phyloP scores from a whole-genome alignment of 2,113 vertebrate species.

The Erythrolamprus reginae region DNA sequence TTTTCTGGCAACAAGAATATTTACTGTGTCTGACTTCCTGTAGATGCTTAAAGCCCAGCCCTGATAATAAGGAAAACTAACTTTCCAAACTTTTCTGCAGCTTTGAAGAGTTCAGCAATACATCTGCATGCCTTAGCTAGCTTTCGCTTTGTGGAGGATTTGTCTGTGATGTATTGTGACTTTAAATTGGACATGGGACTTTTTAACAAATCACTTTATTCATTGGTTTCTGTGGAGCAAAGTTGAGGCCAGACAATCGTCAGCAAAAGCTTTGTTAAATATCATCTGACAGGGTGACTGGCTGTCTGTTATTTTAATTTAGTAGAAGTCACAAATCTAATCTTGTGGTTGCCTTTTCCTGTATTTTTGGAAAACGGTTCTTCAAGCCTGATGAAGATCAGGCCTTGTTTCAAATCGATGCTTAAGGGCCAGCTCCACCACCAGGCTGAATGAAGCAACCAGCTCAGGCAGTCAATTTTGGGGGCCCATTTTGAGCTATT shows the following conservation, averaged over 20 bases:
- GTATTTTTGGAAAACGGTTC: background rate
- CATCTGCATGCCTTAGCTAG: background rate
- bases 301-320: background rate
- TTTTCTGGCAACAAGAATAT: background rate
- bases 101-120: background rate
- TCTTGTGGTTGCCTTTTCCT: background rate
- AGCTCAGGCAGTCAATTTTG: background rate
- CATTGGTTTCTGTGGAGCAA: background rate
- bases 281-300: background rate
- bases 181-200: background rate
- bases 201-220: background rate
- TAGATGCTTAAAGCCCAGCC: background rate
- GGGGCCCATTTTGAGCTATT: background rate
- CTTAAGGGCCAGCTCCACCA: background rate
- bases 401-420: too few relatives aligned
- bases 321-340: background rate
- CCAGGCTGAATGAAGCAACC: background rate
- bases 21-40: background rate
- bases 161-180: background rate
- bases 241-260: background rate
- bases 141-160: background rate
- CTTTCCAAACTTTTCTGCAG: background rate
- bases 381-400: background rate
- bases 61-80: background rate
- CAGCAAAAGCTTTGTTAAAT: constrained; percentile 12